These are phyloP conservation scores for Epinephelus lanceolatus DNA, from an alignment of 2,113 vertebrate species.

Conservation along the genomic window DNA sequence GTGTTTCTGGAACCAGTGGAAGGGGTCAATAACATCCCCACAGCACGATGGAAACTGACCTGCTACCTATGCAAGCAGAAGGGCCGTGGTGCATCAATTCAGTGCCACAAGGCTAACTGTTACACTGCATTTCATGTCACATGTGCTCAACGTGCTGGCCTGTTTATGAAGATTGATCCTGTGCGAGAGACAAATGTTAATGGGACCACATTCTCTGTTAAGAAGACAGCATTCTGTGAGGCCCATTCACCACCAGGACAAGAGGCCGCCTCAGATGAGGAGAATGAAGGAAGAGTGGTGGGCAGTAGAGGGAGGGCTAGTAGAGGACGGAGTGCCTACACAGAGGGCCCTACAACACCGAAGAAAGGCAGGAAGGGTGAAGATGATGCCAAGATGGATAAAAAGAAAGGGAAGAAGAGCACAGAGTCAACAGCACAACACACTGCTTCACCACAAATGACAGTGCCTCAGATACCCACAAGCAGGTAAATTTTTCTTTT, in stretches of 20 bases:
- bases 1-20: slow-evolving; percentile 98
- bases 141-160: slow-evolving; percentile 93
- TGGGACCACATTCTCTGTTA: slow-evolving; percentile 95
- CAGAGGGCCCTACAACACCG: slow-evolving; percentile 74
- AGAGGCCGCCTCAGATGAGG: slow-evolving; percentile 76
- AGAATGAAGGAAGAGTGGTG: slow-evolving; percentile 82
- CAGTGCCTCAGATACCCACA: slow-evolving; percentile 91
- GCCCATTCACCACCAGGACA: slow-evolving; percentile 90
- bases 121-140: slow-evolving; percentile 99
- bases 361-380: slow-evolving; percentile 83
- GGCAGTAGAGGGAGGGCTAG: slow-evolving; percentile 81
- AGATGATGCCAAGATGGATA: slow-evolving; percentile 83
- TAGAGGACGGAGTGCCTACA: slow-evolving; percentile 83
- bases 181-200: slow-evolving; percentile 94
- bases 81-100: slow-evolving; percentile 94
- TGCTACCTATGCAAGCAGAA: slow-evolving; percentile 98
- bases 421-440: slow-evolving; percentile 73
- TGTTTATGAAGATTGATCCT: slow-evolving; percentile 99
- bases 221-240: slow-evolving; percentile 96
- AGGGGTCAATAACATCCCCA: slow-evolving; percentile 93
- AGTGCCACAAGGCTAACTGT: slow-evolving; percentile 98
- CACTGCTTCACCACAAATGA: slow-evolving; percentile 83
- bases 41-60: slow-evolving; percentile 95
- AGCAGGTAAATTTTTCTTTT: slow-evolving; percentile 86
- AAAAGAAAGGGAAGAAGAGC: slow-evolving; percentile 92